Evolutionary conservation across 1,140 invertebrate genomes (phyloP).

Genomic region (Micrasema longulum): DNA sequence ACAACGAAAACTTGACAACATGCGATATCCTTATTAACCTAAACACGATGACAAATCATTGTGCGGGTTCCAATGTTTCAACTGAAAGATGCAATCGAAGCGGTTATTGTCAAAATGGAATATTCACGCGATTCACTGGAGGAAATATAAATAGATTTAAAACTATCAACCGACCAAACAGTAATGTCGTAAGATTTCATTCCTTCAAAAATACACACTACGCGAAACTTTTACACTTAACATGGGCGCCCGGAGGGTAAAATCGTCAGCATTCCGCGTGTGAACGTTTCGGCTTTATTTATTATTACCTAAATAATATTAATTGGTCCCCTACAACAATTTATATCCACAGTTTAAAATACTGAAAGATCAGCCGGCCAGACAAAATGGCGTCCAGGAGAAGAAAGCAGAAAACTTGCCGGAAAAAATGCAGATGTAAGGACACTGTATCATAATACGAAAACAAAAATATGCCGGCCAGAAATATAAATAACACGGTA

Average conservation of each 20-base stretch:
- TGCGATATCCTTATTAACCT: constrained; percentile 27
- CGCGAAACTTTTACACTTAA: constrained; percentile 6
- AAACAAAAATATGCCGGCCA: constrained; percentile 11
- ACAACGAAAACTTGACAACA: constrained; percentile 29
- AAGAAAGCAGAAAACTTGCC: constrained; percentile 38
- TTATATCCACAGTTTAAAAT: constrained; percentile 41
- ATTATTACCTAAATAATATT: constrained; percentile 15
- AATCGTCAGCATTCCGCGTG: not conserved
- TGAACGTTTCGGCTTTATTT: not conserved
- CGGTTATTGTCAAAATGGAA: constrained; percentile 4
- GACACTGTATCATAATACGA: constrained; percentile 31
- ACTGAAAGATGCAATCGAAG: not conserved
- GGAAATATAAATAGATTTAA: constrained; percentile 43
- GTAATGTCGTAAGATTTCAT: constrained; percentile 33
- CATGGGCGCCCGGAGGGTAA: not conserved
- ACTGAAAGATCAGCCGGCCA: constrained; percentile 49
- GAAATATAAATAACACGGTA: not conserved
- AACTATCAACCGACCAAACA: constrained; percentile 28
- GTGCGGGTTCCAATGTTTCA: not conserved
- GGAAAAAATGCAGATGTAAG: constrained; percentile 43
- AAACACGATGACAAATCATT: not conserved
- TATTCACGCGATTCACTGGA: constrained; percentile 25
- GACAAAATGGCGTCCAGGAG: constrained; percentile 48
- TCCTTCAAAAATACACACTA: constrained; percentile 37
- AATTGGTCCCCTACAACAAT: constrained; percentile 22